Evolutionary conservation across 2,113 vertebrate genomes (phyloP), one percentile per base, ranked within the genome.

Genomic region (Pteronura brasiliensis): DNA sequence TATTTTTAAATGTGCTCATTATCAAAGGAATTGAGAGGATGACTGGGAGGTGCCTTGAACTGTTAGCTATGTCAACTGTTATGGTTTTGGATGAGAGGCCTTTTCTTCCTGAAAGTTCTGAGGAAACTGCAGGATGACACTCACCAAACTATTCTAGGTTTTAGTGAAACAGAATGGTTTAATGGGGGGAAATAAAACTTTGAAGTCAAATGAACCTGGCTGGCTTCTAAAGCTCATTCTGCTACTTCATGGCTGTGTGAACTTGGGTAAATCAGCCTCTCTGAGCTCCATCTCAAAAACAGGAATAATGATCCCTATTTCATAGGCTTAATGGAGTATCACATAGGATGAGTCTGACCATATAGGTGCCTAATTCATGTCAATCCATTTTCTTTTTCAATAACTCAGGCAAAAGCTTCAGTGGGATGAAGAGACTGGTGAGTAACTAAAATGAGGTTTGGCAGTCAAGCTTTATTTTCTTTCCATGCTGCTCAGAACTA

Each of bases 1-100:
- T 85, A 86, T 83, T 92, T 76, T 81, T 80, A 82, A 79, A 65
- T 67, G 67, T 80, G 74, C 27, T 95, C 52, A 63, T 92, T 91
- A 91, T 90, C 47, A 69, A 34, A 55, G 34, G 25, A 82, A 63
- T 25, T 23, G 29, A 86, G 77, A 97, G 34, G 83, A 74, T 31
- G n/a, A 59, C 44, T 10, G 1, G 4, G 27, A 74, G 55, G 17
- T n/a, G 15, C 18, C 49, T 23, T 61, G 44, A 82, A 65, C 11
- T 93, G 44, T 95, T 71, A 65, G 59, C 44, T 82, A 79, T 21
- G 44, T 76, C 72, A 63, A 57, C 65, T 77, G 20, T 59, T 88
- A 84, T 0, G 0, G 89, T 88, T 67, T 49, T 55, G 72, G 77
- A 77, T 25, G 23, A 88, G 21, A 96, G 77, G 49, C 7, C 55